A percentile compares a stretch with the other conserved stretches of the same genome.
phyloP scores from a whole-genome alignment of 2,888 invertebrate species.

The Idaea dimidiata region DNA sequence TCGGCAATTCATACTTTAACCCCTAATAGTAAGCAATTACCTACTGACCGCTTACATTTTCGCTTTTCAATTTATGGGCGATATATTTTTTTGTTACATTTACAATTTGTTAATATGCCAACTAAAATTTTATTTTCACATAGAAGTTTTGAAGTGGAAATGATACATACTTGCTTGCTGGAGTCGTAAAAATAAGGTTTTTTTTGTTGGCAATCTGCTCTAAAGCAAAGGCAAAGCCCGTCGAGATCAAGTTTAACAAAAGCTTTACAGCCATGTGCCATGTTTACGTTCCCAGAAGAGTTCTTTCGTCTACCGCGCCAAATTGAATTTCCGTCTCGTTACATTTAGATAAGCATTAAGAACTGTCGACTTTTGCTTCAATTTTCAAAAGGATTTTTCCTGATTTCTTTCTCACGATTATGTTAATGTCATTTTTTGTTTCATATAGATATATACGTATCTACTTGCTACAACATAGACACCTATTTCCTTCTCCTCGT shows the following conservation, averaged over 20 bases:
- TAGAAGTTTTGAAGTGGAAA: neutral
- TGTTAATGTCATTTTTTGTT: neutral
- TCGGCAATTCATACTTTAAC: too few relatives aligned
- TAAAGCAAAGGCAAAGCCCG: neutral
- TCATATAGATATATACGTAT: neutral
- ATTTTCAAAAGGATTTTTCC: conserved; percentile 2
- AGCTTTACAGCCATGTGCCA: conserved; percentile 8
- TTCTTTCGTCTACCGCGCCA: conserved; percentile 32
- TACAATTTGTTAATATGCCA: too few relatives aligned
- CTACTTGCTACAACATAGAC: neutral
- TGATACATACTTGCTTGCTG: neutral
- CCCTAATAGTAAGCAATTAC: too few relatives aligned
- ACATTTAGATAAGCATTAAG: conserved; percentile 39
- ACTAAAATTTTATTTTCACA: neutral
- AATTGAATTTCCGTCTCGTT: conserved; percentile 43
- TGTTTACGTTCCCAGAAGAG: conserved; percentile 30
- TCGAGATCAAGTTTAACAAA: conserved; percentile 13
- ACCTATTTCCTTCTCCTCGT: too few relatives aligned
- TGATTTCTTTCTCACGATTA: conserved; percentile 3
- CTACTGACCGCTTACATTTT: too few relatives aligned
- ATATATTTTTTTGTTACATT: too few relatives aligned
- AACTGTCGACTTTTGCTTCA: conserved; percentile 15
- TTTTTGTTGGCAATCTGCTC: neutral
- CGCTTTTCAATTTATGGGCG: too few relatives aligned
- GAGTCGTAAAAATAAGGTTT: neutral